Percentiles rank a stretch among this genome's conserved stretches.
These are phyloP conservation scores for Ormyrus labotus DNA, from an alignment of 2,888 invertebrate species.

Conservation along the genomic window DNA sequence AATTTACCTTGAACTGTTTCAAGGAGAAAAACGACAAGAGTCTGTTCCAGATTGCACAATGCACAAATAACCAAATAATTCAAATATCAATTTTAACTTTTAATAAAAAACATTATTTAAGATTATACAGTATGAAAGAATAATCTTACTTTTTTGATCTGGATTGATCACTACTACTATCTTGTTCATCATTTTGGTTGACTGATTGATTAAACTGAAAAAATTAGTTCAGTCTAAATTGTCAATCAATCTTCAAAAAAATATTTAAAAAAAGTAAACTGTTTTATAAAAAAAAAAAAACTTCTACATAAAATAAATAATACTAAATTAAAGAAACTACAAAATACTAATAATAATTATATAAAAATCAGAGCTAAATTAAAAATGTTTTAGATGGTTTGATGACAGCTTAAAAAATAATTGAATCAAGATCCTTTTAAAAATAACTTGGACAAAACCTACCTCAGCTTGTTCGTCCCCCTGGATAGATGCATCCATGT, in stretches of 20 bases:
- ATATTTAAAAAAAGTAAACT: background rate
- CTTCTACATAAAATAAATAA: background rate
- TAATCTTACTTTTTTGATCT: conserved; percentile 49
- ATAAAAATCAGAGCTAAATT: no score
- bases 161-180: conserved; percentile 35
- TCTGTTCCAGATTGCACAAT: conserved; percentile 67
- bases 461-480: conserved; percentile 71
- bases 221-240: conserved; percentile 22
- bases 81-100: conserved; percentile 9
- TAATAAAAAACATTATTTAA: conserved; percentile 5
- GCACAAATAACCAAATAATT: conserved; percentile 60
- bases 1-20: conserved; percentile 67
- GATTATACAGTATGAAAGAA: background rate
- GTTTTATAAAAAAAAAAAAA: no score
- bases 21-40: conserved; percentile 70
- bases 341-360: no score
- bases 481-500: conserved; percentile 67
- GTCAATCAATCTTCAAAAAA: background rate
- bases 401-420: background rate
- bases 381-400: background rate
- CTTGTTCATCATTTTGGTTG: conserved; percentile 29
- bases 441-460: conserved; percentile 15
- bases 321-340: no score
- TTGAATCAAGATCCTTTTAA: background rate
- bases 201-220: conserved; percentile 43